phyloP scores from a whole-genome alignment of 1,140 invertebrate genomes.

The Megalopta genalis region DNA sequence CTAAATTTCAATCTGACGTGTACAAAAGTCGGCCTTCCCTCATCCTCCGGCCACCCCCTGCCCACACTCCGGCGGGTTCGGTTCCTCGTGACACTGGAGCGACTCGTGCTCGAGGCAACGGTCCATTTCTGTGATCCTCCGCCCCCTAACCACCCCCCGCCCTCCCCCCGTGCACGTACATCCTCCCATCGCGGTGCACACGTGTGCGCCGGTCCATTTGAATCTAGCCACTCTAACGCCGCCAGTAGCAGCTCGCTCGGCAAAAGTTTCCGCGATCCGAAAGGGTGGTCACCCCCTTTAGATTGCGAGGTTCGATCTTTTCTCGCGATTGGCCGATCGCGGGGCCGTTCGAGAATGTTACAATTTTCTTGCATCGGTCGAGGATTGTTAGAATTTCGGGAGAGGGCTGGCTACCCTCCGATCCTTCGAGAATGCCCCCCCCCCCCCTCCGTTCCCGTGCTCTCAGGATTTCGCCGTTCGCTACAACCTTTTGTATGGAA shows the following conservation, averaged over 20 bases:
- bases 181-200: conserved; percentile 18
- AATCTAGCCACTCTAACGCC: conserved; percentile 41
- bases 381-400: no score
- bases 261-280: conserved; percentile 43
- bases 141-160: conserved; percentile 19
- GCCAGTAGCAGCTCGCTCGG: conserved; percentile 29
- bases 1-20: conserved; percentile 76
- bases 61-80: neutral
- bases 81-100: conserved; percentile 36
- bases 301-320: no score
- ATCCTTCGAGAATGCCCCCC: no score
- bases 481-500: no score
- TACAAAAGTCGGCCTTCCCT: conserved; percentile 70
- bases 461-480: no score
- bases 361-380: no score
- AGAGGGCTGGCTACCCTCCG: no score
- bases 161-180: neutral
- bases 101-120: conserved; percentile 58
- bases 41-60: neutral
- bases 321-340: no score
- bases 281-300: no score
- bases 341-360: no score
- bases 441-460: no score
- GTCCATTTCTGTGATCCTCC: conserved; percentile 57
- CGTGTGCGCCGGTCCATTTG: conserved; percentile 43